Evolutionary conservation across 30 jellyfish, hydroid and myxozoan genomes (phyloP).

Genomic region (Hydractinia echinata): DNA sequence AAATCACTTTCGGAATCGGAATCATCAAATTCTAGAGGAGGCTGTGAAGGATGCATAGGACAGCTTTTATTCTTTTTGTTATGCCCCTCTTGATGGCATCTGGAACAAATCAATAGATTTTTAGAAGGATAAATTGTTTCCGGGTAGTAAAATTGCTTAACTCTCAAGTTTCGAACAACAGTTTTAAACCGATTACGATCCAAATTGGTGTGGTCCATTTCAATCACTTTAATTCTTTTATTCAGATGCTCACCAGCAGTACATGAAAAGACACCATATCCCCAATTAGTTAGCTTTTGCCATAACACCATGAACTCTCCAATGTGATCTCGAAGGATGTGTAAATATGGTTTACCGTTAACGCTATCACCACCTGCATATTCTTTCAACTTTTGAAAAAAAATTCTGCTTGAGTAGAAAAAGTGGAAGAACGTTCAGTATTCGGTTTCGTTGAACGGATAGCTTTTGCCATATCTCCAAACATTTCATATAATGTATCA

Average conservation of each 20-base stretch:
- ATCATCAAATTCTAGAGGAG: too few relatives aligned
- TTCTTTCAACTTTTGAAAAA: neutral
- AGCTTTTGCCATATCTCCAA: neutral
- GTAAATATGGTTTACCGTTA: neutral
- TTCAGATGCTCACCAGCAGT: conserved; percentile 8
- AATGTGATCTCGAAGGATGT: neutral
- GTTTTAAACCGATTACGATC: neutral
- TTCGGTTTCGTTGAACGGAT: neutral
- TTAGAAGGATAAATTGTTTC: too few relatives aligned
- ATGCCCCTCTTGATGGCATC: too few relatives aligned
- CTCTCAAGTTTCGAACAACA: neutral
- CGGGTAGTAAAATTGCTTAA: conserved; percentile 2
- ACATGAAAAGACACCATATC: conserved; percentile 3
- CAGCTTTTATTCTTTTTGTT: too few relatives aligned
- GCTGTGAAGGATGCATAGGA: too few relatives aligned
- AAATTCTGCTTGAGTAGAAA: neutral
- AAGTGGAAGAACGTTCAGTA: neutral
- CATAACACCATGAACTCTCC: neutral
- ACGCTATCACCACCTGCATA: neutral
- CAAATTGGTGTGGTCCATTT: neutral
- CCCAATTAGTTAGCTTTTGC: neutral
- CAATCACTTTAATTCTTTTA: neutral
- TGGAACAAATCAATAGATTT: too few relatives aligned
- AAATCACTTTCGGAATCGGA: too few relatives aligned
- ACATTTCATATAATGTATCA: neutral